Base-by-base conservation (phyloP, 2,797 vertebrate genomes). In the Vipera latastei region DNA sequence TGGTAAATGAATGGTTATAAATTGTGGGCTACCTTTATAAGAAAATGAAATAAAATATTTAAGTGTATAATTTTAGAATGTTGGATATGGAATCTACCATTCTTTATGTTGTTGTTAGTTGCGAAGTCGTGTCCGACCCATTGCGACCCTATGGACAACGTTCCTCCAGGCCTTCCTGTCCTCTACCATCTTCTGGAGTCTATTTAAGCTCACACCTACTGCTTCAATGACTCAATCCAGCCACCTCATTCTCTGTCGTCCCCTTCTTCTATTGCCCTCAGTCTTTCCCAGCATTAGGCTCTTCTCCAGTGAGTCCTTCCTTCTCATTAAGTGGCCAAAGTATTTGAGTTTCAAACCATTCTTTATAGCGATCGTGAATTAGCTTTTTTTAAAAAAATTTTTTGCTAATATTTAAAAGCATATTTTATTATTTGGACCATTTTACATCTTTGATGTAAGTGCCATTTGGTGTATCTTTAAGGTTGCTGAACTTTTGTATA, bases 21-120 rank as follows among this genome's bases (percentile, higher is more conserved):
- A 4, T 28, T 63, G 9, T 11, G 51, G 25, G 63, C 60, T 63
- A 28, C 61, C 25, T 28, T 97, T 97, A 97, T 90, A 96, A 93
- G 94, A 94, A 96, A 97, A 92, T 95, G 93, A 97, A 97, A 95
- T 97, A 96, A 96, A 97, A 96, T 97, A 92, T 95, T 94, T 95
- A 92, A 95, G 92, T 65, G 95, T 97, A 38, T 97, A 96, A 96
- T 96, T 53, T 53, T 53, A 51, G 51, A 53, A 89, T 94, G 97
- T 95, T 94, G 94, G 11, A 96, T 96, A 90, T 95, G 95, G 92
- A 92, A 92, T 95, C 95, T 95, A 97, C 96, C 96, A 97, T 93
- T 94, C 94, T 97, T 97, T 96, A 94, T 96, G 38, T 38, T 38
- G 38, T 38, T 38, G 38, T 38, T 38, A 38, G 38, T 38, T 38